These are phyloP conservation scores for Dynastes maya DNA, from an alignment of 2,888 invertebrate genomes.

Conservation along the genomic window DNA sequence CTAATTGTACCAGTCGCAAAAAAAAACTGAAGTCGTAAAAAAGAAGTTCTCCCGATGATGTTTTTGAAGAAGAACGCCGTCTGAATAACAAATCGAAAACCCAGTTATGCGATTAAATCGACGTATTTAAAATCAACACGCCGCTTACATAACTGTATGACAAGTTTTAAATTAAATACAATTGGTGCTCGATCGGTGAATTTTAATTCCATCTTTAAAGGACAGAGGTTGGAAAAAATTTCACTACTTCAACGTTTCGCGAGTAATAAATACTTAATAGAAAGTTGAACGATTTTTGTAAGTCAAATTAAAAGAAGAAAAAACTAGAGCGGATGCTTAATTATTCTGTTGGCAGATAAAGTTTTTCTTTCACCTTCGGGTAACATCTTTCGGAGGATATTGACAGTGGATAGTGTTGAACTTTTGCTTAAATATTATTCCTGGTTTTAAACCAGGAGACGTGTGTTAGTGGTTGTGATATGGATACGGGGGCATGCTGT, in stretches of 20 bases:
- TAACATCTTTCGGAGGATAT: slow-evolving; percentile 1
- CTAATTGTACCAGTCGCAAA: slow-evolving; percentile 1
- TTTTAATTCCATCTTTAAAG: slow-evolving; percentile 38
- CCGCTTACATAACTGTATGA: slow-evolving; percentile 41
- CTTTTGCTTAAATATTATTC: slow-evolving; percentile 46
- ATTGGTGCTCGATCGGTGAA: slow-evolving; percentile 26
- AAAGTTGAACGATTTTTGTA: slow-evolving; percentile 18
- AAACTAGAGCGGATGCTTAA: slow-evolving; percentile 18
- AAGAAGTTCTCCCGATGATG: not conserved
- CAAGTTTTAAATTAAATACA: slow-evolving; percentile 40
- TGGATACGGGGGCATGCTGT: slow-evolving; percentile 69
- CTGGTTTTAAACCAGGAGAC: slow-evolving; percentile 52
- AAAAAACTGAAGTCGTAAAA: slow-evolving; percentile 10
- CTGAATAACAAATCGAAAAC: slow-evolving; percentile 35
- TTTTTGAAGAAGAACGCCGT: slow-evolving; percentile 27
- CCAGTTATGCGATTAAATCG: slow-evolving; percentile 43
- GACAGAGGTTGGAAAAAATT: slow-evolving; percentile 39
- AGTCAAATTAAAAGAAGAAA: slow-evolving; percentile 16
- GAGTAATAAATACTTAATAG: slow-evolving; percentile 33
- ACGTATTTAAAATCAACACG: slow-evolving; percentile 42
- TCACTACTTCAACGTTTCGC: slow-evolving; percentile 9
- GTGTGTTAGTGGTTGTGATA: slow-evolving; percentile 63
- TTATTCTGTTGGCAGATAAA: slow-evolving; percentile 8
- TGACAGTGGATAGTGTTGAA: slow-evolving; percentile 17
- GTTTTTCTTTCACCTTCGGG: not conserved